Conservation (phyloP, 1,140 invertebrate species). For the Pygmarrhopalites habei region DNA sequence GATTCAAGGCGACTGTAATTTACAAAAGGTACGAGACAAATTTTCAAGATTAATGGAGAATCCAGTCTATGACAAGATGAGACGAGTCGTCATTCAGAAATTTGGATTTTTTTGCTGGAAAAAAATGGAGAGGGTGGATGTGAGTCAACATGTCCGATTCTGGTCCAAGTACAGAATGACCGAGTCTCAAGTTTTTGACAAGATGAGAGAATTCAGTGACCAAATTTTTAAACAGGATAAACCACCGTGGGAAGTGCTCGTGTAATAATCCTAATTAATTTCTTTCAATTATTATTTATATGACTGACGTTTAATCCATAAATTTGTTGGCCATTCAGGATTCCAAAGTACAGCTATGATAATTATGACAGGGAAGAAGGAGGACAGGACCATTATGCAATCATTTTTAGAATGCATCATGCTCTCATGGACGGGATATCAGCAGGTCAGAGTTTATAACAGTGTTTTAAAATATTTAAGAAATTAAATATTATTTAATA, state of each 20-base stretch:
- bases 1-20: conserved; percentile 22
- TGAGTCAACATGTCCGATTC: conserved; percentile 22
- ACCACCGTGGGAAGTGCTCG: conserved; percentile 32
- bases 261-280: too few species aligned
- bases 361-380: neutral
- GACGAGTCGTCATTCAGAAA: conserved; percentile 2
- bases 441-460: too few species aligned
- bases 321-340: too few species aligned
- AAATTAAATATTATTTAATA: too few species aligned
- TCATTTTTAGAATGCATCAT: conserved; percentile 33
- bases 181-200: conserved; percentile 25
- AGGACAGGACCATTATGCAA: conserved; percentile 16
- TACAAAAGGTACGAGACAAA: conserved; percentile 16
- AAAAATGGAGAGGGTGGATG: conserved; percentile 11
- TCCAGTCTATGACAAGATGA: conserved; percentile 17
- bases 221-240: conserved; percentile 21
- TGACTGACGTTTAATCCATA: too few species aligned
- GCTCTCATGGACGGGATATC: conserved; percentile 36
- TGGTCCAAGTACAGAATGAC: neutral
- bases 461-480: too few species aligned
- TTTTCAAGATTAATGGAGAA: conserved; percentile 12
- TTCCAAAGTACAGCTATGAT: too few species aligned
- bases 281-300: too few species aligned
- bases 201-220: conserved; percentile 22
- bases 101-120: conserved; percentile 31